A percentile compares a stretch with the other conserved stretches of the same genome.
Evolutionary conservation across 2,797 vertebrate genomes (phyloP).

Genomic region (Chelonia mydas): DNA sequence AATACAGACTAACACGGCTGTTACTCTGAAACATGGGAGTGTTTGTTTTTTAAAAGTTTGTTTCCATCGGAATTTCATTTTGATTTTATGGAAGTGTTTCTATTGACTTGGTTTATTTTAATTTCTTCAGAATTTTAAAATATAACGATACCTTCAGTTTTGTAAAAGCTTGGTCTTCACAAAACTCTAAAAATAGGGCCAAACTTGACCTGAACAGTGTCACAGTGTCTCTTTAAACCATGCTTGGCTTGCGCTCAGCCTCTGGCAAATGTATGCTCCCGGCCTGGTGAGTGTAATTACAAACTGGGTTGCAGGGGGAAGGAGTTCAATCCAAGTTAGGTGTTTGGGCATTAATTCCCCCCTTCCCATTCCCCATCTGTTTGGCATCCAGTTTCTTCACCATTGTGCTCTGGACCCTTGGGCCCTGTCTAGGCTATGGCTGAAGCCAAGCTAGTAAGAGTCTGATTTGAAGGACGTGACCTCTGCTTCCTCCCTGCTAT

Average conservation of each 20-base stretch:
- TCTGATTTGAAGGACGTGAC: background rate
- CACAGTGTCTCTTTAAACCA: background rate
- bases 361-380: background rate
- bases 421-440: accelerated
- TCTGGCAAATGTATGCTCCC: background rate
- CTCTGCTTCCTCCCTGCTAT: background rate
- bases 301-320: background rate
- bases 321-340: background rate
- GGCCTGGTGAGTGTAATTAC: background rate
- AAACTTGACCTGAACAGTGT: background rate
- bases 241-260: background rate
- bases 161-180: accelerated
- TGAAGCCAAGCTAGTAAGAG: accelerated
- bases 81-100: accelerated
- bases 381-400: background rate
- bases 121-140: background rate
- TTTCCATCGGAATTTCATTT: background rate
- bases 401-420: accelerated
- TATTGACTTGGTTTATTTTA: background rate
- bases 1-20: too few relatives aligned
- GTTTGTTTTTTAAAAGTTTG: background rate
- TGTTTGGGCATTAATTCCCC: background rate
- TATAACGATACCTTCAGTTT: background rate
- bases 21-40: background rate
- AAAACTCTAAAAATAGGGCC: background rate